Base-by-base conservation (phyloP, 2,113 vertebrate genomes). In the Chitala chitala region DNA sequence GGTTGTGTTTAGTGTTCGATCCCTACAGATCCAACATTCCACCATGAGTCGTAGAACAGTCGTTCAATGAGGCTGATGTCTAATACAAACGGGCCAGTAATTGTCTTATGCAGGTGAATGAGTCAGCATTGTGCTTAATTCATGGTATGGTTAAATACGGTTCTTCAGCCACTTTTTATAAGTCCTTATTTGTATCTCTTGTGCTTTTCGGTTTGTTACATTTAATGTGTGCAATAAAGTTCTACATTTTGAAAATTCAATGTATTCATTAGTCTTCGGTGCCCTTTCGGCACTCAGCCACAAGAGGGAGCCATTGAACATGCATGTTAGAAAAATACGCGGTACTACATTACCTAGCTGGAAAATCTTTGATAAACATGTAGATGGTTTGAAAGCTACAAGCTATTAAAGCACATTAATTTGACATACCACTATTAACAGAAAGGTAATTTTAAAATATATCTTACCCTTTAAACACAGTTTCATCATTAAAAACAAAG, bases 141-240 rank as follows among this genome's bases (percentile, higher is more conserved):
- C 26, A 5, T 59, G 56, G 20, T 26, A 71, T 22, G 69, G 33
- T 71, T 15, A 71, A 55, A 50, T 40, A 36, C 17, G 33, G 33
- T 71, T 71, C 50, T 31, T 51, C 26, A 26, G 29, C 36, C 38
- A 54, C 33, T 38, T 38, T 71, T 71, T 55, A n/a, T n/a, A 38
- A 71, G 55, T 69, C 9, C 44, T 33, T 69, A 36, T 53, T 53
- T 33, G 46, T 50, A 69, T 61, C 55, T 64, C 61, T 13, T 73
- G 40, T 50, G 58, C 72, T 51, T 64, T 73, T 68, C 24, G 2
- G n/a, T 31, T 68, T 31, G 70, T 38, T 55, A 64, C 64, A 74
- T 20, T 58, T 55, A 5, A 74, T 54, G 48, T 51, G 66, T 75
- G 74, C 66, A 75, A 70, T 75, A 69, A 75, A n/a, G 48, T 69